These are phyloP conservation scores for Deilephila porcellus DNA, from an alignment of 2,888 invertebrate genomes.

Conservation along the genomic window DNA sequence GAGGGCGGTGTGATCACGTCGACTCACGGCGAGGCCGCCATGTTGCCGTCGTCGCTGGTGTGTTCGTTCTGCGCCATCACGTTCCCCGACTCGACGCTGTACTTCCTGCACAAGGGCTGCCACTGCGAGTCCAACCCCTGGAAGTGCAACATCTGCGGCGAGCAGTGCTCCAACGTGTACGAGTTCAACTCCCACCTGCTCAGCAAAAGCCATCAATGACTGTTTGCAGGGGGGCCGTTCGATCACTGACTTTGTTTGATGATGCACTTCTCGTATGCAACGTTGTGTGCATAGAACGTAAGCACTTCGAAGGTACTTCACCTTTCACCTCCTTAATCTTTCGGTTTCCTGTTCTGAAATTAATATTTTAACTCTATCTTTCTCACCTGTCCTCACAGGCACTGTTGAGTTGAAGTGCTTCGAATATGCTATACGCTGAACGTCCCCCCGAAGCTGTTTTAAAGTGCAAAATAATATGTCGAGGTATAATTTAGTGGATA, in stretches of 20 bases:
- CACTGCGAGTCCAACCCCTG: conserved; percentile 98
- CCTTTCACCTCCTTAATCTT: conserved; percentile 46
- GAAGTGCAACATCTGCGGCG: conserved; percentile 99
- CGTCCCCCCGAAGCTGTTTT: conserved; percentile 82
- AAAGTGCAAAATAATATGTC: conserved; percentile 80
- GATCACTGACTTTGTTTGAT: conserved; percentile 66
- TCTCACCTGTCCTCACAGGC: conserved; percentile 43
- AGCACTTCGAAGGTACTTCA: conserved; percentile 75
- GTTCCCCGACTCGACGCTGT: conserved; percentile 97
- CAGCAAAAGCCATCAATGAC: conserved; percentile 95
- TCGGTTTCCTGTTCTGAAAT: conserved; percentile 37
- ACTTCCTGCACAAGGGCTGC: conserved; percentile 98
- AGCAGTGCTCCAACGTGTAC: conserved; percentile 97
- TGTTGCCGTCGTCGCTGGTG: conserved; percentile 86
- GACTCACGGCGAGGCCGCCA: conserved; percentile 86
- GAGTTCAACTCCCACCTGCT: conserved; percentile 98
- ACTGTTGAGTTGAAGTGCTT: conserved; percentile 69
- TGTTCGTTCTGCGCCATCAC: conserved; percentile 97
- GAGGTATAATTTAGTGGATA: conserved; percentile 74
- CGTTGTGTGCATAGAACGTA: conserved; percentile 63
- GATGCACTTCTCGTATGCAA: conserved; percentile 64
- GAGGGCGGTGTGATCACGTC: conserved; percentile 89
- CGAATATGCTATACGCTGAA: conserved; percentile 77
- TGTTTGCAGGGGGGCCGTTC: conserved; percentile 82
- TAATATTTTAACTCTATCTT: conserved; percentile 29